These are phyloP conservation scores for Lamellibrachia columna DNA, from an alignment of 2,888 invertebrate genomes.

Conservation along the genomic window DNA sequence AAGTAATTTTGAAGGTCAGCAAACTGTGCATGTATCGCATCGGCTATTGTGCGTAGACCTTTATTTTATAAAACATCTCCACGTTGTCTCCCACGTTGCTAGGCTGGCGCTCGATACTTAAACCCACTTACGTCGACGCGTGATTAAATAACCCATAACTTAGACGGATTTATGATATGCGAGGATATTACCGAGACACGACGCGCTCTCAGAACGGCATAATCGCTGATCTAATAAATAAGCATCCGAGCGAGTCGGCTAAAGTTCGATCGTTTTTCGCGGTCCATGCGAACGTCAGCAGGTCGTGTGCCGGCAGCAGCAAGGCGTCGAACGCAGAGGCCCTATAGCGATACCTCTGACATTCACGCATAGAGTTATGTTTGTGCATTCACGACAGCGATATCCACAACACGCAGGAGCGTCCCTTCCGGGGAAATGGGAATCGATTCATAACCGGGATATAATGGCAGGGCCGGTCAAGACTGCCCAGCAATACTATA, in stretches of 20 bases:
- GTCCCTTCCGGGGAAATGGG: neutral
- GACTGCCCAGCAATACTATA: neutral
- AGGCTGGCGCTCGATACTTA: neutral
- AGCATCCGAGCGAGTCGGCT: neutral
- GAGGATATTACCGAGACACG: neutral
- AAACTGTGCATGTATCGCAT: too few species aligned
- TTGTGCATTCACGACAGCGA: neutral
- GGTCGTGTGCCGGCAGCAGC: neutral
- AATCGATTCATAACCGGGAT: neutral
- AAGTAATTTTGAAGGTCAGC: too few species aligned
- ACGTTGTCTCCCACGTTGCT: neutral
- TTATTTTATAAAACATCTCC: neutral
- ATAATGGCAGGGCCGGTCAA: neutral
- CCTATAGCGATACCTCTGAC: neutral
- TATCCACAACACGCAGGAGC: neutral
- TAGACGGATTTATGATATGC: neutral
- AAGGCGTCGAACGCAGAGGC: neutral
- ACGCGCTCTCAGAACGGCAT: neutral
- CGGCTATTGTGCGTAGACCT: too few species aligned
- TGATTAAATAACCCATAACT: neutral
- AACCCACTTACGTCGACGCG: neutral
- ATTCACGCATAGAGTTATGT: neutral
- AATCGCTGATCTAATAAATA: neutral
- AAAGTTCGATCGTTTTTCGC: neutral
- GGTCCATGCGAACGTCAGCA: neutral